Base-by-base conservation (phyloP, 2,888 invertebrate genomes). In the Smittia sp. region DNA sequence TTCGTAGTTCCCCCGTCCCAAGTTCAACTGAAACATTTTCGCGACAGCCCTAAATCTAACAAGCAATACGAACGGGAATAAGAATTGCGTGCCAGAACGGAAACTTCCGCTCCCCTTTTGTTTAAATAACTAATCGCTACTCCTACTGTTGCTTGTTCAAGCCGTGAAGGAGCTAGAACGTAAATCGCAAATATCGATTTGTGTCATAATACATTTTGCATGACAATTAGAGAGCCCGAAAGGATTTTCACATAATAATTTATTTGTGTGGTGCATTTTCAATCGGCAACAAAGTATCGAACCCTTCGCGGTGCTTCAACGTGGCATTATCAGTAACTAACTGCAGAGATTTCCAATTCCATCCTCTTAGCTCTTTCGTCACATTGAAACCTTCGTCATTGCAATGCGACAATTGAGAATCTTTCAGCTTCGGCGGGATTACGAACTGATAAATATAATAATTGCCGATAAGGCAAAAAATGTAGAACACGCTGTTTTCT, bases 131-230 rank as follows among this genome's bases (percentile, higher is more conserved):
- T 58, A 58, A 58, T 58, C 58, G 22, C n/a, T 9, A 6, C 22
- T 58, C n/a, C 18, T 58, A 13, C 58, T 58, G 58, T 58, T 58
- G 58, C 58, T 58, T 58, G 9, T 46, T 13, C 46, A 6, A 32
- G 32, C n/a, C n/a, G n/a, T 46, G n/a, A 7, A 2, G 46, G 3
- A n/a, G 46, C 11, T 46, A 46, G 6, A 46, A 13, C 15, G 46
- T 46, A 58, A 58, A 58, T 20, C 18, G 18, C 58, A 22, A 58
- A 18, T 22, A 58, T 58, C 22, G 58, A 46, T 46, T 46, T 6
- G 9, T 11, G 4, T 46, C 15, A 13, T 46, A 46, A 46, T 46
- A n/a, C 46, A 46, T 11, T 46, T 46, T 46, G 32, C 32, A 32
- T 32, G 32, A 32, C 32, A 6, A 32, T 32, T 32, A 32, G 9